Percentiles rank a stretch among this genome's conserved stretches.
phyloP scores from a whole-genome alignment of 2,113 vertebrate species.

The Paramormyrops kingsleyae region DNA sequence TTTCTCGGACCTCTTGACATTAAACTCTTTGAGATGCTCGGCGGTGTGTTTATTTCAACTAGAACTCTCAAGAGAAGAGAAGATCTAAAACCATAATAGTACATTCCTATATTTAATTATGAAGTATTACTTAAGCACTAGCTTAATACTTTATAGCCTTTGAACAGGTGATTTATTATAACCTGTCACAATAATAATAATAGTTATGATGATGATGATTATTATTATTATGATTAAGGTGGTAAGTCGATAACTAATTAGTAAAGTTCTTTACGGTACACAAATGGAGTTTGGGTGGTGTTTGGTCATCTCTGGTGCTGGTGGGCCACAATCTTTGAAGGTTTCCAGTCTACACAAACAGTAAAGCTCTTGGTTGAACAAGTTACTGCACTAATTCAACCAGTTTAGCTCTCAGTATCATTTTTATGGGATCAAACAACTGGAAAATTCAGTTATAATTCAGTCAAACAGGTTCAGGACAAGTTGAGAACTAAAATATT shows the following conservation, averaged over 20 bases:
- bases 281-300: not conserved
- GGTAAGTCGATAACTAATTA: not conserved
- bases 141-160: not conserved
- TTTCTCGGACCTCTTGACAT: not conserved
- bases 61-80: not conserved
- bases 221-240: not conserved
- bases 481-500: not conserved
- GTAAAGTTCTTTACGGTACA: not conserved
- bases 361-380: not conserved
- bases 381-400: not conserved
- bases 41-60: not conserved
- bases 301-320: not conserved
- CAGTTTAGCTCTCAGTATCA: not conserved
- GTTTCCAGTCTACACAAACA: not conserved
- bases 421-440: not conserved
- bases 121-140: not conserved
- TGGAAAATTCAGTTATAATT: not conserved
- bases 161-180: not conserved
- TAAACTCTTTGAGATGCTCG: not conserved
- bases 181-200: not conserved
- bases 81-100: not conserved
- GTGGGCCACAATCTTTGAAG: not conserved
- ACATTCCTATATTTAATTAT: not conserved
- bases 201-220: not conserved
- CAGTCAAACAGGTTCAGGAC: not conserved